phyloP scores from a whole-genome alignment of 1,140 invertebrate species.

The Dinothrombium tinctorium region DNA sequence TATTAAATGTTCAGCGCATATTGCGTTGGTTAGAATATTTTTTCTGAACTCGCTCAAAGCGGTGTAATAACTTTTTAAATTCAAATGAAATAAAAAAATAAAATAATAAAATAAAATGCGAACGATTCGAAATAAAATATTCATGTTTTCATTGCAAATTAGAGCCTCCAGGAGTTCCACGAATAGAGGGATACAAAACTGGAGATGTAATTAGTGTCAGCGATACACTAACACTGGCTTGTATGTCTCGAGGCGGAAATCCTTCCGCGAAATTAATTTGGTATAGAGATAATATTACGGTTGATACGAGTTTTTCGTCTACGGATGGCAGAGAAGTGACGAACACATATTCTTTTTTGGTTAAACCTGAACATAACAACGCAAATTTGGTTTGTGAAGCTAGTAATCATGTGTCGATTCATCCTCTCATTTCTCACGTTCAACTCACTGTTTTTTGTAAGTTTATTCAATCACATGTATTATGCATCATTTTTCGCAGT shows the following conservation, averaged over 20 bases:
- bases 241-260: constrained; percentile 74
- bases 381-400: constrained; percentile 76
- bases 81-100: no score
- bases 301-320: constrained; percentile 34
- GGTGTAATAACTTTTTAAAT: no score
- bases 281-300: constrained; percentile 51
- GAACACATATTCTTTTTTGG: constrained; percentile 59
- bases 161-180: constrained; percentile 74
- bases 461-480: constrained; percentile 23
- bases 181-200: constrained; percentile 71
- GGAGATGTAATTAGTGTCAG: constrained; percentile 55
- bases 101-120: no score
- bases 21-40: no score
- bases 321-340: constrained; percentile 43
- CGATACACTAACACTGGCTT: constrained; percentile 62
- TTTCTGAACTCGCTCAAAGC: no score
- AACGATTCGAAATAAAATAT: no score
- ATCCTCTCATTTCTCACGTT: constrained; percentile 46
- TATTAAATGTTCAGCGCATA: no score
- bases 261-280: constrained; percentile 77
- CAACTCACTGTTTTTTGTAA: constrained; percentile 74
- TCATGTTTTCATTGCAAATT: neutral
- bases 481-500: no score
- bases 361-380: constrained; percentile 66
- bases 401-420: constrained; percentile 24